Conservation (phyloP, 2,797 vertebrate genomes). For the Chaetodon trifasciatus region DNA sequence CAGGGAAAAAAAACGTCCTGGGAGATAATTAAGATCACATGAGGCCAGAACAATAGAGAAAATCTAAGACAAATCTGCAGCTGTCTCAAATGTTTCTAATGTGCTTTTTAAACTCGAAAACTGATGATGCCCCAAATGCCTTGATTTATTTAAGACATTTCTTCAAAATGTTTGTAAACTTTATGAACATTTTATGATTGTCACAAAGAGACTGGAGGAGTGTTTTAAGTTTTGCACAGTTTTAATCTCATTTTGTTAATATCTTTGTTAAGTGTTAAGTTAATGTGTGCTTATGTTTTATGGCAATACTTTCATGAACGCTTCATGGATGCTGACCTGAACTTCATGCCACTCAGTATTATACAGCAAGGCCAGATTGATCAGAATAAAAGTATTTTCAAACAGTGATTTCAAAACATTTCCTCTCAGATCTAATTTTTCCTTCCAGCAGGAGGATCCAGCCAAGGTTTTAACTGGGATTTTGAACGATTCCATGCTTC, state of each 20-base stretch:
- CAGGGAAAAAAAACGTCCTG: not conserved
- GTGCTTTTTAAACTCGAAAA: constrained; percentile 7
- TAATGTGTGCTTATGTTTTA: constrained; percentile 19
- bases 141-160: constrained; percentile 29
- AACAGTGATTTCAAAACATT: constrained; percentile 6
- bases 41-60: constrained; percentile 6
- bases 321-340: constrained; percentile 1
- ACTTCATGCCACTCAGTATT: constrained; percentile 14
- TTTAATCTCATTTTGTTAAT: not conserved
- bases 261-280: not conserved
- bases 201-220: constrained; percentile 1
- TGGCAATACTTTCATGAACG: not conserved
- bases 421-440: constrained; percentile 13
- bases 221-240: not conserved
- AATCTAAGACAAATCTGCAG: not conserved
- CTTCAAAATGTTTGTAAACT: not conserved
- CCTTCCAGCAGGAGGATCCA: constrained; percentile 2
- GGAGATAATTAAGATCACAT: not conserved
- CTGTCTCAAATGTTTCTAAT: not conserved
- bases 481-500: not conserved
- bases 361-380: not conserved
- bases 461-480: not conserved
- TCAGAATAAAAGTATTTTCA: constrained; percentile 28
- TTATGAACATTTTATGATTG: constrained; percentile 1
- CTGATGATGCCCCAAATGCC: constrained; percentile 36